Evolutionary conservation across 2,797 vertebrate species (phyloP).

Genomic region (Eulemur rubriventer): DNA sequence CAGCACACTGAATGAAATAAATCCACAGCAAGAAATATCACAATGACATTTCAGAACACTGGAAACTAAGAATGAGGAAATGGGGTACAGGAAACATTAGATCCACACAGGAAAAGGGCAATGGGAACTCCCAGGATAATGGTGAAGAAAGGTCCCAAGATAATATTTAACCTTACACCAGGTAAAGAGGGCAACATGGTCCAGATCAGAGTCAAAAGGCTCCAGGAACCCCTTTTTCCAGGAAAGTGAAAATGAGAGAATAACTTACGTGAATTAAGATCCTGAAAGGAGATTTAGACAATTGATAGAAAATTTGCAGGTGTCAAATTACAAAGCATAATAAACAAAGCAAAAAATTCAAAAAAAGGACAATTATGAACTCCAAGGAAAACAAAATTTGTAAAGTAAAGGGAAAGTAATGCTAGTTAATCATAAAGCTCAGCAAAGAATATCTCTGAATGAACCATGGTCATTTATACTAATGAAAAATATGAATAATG

Average conservation of each 20-base stretch:
- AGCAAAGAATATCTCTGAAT: neutral
- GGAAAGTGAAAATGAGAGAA: neutral
- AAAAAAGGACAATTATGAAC: neutral
- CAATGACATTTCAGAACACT: neutral
- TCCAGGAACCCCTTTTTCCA: neutral
- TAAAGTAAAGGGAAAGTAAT: no score
- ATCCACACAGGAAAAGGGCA: neutral
- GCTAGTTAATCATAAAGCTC: neutral
- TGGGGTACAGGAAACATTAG: neutral
- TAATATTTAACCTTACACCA: neutral
- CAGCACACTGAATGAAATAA: neutral
- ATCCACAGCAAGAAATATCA: neutral
- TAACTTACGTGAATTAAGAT: neutral
- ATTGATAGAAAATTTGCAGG: neutral
- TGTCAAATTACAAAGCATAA: neutral
- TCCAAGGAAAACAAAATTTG: neutral
- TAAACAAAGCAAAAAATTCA: neutral
- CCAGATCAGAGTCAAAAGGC: neutral
- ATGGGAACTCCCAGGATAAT: neutral
- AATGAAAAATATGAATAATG: neutral
- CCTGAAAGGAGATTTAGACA: neutral
- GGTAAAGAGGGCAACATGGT: neutral
- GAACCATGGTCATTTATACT: neutral
- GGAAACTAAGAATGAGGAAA: neutral
- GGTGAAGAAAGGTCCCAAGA: neutral